Conservation (phyloP, 92 coral and sea anemone genomes). For the Bergia sp. region DNA sequence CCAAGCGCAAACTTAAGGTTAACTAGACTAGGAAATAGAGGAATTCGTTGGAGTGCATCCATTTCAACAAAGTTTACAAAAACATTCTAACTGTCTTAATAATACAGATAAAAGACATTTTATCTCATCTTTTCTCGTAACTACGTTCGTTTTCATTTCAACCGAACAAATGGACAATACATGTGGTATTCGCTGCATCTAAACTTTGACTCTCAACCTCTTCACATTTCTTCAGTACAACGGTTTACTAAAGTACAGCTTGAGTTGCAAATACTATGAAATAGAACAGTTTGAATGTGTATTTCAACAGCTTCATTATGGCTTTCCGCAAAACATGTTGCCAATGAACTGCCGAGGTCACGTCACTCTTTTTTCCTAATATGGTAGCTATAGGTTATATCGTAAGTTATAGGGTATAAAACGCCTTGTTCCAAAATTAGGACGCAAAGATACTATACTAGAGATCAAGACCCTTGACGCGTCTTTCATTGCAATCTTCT, state of each 20-base stretch:
- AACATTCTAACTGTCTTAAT: constrained; percentile 9
- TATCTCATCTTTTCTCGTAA: background rate
- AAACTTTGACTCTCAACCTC: background rate
- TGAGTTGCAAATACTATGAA: background rate
- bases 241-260: background rate
- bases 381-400: constrained; percentile 27
- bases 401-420: constrained; percentile 6
- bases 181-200: background rate
- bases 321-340: background rate
- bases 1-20: constrained; percentile 20
- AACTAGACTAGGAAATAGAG: constrained; percentile 34
- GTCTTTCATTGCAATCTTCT: background rate
- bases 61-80: background rate
- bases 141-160: background rate
- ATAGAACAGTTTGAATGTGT: constrained; percentile 16
- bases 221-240: background rate
- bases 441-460: background rate
- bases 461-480: background rate
- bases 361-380: constrained; percentile 42
- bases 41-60: constrained; percentile 33
- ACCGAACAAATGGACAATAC: background rate
- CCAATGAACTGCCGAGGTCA: constrained; percentile 14
- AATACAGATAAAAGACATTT: constrained; percentile 10
- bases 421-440: constrained; percentile 38
- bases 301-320: background rate